These are phyloP conservation scores for Liodrosophila aerea DNA, from an alignment of 2,888 invertebrate species.

Conservation along the genomic window DNA sequence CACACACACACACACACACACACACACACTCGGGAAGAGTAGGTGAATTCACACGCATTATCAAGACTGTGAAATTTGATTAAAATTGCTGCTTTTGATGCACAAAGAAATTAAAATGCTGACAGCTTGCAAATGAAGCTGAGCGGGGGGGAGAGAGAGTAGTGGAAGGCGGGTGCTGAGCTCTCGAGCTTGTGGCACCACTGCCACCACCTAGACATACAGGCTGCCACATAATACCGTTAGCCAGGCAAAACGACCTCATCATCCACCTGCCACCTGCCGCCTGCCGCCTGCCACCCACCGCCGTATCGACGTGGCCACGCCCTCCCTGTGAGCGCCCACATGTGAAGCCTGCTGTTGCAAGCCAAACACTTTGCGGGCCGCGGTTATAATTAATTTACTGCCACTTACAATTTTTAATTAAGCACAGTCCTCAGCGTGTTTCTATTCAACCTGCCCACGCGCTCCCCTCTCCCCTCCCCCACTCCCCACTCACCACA, in stretches of 20 bases:
- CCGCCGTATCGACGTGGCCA: conserved; percentile 13
- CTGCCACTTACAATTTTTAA: conserved; percentile 76
- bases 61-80: conserved; percentile 61
- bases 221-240: neutral
- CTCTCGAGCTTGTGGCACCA: too few relatives aligned
- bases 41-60: conserved; percentile 18
- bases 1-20: too few relatives aligned
- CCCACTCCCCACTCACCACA: neutral
- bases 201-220: neutral
- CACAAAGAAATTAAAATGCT: conserved; percentile 55
- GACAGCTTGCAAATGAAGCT: conserved; percentile 34
- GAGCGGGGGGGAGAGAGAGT: neutral
- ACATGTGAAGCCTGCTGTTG: conserved; percentile 50
- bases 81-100: conserved; percentile 69
- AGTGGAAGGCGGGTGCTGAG: neutral
- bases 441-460: conserved; percentile 44
- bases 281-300: too few relatives aligned
- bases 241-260: conserved; percentile 16
- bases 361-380: conserved; percentile 73
- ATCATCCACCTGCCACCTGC: conserved; percentile 13
- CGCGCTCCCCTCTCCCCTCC: conserved; percentile 7
- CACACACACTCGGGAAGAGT: too few relatives aligned
- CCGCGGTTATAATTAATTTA: conserved; percentile 72
- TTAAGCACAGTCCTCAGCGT: conserved; percentile 63
- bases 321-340: conserved; percentile 27